Evolutionary conservation across 2,888 invertebrate genomes (phyloP), one percentile per base, ranked within the genome.

Genomic region (Lamellibrachia columna): DNA sequence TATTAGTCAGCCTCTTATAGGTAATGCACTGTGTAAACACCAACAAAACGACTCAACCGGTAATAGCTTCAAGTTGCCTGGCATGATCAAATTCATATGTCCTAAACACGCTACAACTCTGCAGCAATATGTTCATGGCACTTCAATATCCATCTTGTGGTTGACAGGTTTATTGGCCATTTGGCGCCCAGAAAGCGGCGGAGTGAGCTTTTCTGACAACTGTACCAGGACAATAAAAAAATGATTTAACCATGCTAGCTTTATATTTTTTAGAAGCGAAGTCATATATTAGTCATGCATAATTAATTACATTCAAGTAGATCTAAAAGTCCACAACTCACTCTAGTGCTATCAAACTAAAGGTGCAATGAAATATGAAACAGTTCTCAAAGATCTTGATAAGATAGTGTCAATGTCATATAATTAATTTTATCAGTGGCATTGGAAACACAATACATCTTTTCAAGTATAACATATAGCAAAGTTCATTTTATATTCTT

Each of bases 221-320:
- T 75, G 75, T 75, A 75, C 75, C 75, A 75, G 22, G 75, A 75
- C 40, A 75, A 75, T 75, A 75, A 75, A 75, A 75, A 75, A 75
- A 75, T 75, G n/a, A 75, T 75, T 75, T 75, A 75, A 75, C n/a
- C 75, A 75, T 75, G 75, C 75, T 75, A 75, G 15, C 75, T 75
- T 75, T 40, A 40, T 40, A 40, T 40, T 40, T 40, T 40, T 40
- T 75, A 75, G 22, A 11, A 75, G 2, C 22, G 75, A 15, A 75
- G 75, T 22, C 0, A 75, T 75, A 75, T 75, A 75, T 75, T 75
- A 75, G 15, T 75, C 75, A 75, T 75, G 75, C 75, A 75, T 75
- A 75, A 75, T 75, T 11, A 75, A 75, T 75, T 75, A 75, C 75
- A 75, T 75, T n/a, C 15, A 75, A 75, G 75, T 75, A 15, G 22